phyloP scores from a whole-genome alignment of 2,797 vertebrate species.

The Sardinella longiceps region DNA sequence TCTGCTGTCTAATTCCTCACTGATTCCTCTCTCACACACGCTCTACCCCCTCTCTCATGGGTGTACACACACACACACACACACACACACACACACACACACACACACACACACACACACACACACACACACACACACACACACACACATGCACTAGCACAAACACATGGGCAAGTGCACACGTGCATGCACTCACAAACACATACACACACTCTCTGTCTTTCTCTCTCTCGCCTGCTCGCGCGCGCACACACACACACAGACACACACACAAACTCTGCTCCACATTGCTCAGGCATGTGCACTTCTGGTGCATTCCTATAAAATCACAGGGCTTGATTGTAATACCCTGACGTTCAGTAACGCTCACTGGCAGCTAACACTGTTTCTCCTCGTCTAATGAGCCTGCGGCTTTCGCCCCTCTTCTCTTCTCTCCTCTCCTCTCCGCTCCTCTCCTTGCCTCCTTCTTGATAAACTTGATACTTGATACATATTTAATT shows the following conservation, averaged over 20 bases:
- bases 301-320: background rate
- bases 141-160: background rate
- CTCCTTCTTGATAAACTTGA: slow-evolving; percentile 69
- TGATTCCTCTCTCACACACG: slow-evolving; percentile 3
- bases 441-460: background rate
- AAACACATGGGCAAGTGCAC: background rate
- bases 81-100: background rate
- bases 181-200: background rate
- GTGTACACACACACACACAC: background rate
- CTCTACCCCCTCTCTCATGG: background rate
- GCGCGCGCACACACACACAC: background rate
- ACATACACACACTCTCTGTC: background rate
- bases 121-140: background rate
- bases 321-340: background rate
- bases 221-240: background rate
- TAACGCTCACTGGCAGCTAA: background rate
- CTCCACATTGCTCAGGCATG: slow-evolving; percentile 37
- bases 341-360: background rate
- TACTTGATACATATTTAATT: slow-evolving; percentile 75
- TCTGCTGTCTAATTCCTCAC: slow-evolving; percentile 16
- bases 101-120: background rate
- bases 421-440: background rate
- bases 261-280: background rate
- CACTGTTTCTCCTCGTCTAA: background rate
- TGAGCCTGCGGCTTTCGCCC: background rate